phyloP scores from a whole-genome alignment of 2,888 invertebrate species.

The Beris chalybata region DNA sequence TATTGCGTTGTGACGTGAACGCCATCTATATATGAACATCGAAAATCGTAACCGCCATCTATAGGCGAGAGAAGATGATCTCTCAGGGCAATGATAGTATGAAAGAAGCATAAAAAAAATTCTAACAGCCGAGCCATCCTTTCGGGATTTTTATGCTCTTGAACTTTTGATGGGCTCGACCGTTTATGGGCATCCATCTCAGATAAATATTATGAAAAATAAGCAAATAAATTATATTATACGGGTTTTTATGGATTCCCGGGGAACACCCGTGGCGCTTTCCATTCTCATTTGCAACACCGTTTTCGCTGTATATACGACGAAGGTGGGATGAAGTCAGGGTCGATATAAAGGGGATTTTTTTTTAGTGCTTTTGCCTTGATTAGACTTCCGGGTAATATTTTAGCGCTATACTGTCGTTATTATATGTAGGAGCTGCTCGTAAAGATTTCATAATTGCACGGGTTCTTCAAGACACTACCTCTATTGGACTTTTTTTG shows the following conservation, averaged over 20 bases:
- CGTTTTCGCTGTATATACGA: background rate
- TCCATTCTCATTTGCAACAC: constrained; percentile 29
- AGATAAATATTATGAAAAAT: constrained; percentile 40
- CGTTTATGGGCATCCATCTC: constrained; percentile 35
- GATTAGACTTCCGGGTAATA: constrained; percentile 29
- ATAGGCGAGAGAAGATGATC: constrained; percentile 34
- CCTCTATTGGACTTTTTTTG: no score
- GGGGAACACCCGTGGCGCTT: constrained; percentile 30
- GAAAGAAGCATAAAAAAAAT: constrained; percentile 38
- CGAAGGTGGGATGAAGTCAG: background rate
- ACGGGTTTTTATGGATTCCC: constrained; percentile 34
- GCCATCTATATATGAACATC: constrained; percentile 12
- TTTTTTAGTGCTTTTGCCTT: constrained; percentile 24
- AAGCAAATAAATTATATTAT: constrained; percentile 40
- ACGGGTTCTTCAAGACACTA: no score
- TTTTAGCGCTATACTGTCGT: constrained; percentile 21
- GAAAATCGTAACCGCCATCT: constrained; percentile 24
- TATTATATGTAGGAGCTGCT: constrained; percentile 15
- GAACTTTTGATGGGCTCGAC: constrained; percentile 27
- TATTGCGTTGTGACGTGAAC: background rate
- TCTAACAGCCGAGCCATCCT: constrained; percentile 35
- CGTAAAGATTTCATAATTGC: constrained; percentile 25
- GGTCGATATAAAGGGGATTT: constrained; percentile 15
- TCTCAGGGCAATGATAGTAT: constrained; percentile 31
- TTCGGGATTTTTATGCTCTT: constrained; percentile 36